Evolutionary conservation across 2,888 invertebrate genomes (phyloP).

Genomic region (Elysia crispata): DNA sequence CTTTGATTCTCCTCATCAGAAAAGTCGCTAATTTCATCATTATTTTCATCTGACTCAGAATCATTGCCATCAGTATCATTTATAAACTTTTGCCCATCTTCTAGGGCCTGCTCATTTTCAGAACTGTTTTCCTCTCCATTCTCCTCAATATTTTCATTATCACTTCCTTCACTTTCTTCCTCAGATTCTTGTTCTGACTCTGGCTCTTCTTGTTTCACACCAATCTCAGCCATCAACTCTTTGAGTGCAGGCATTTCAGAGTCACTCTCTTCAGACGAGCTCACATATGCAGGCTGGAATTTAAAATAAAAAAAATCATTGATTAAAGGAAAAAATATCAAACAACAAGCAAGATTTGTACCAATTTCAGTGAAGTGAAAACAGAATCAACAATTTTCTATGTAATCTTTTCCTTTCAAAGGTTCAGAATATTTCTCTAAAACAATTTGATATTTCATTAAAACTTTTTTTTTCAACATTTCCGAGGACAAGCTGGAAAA

Average conservation of each 20-base stretch:
- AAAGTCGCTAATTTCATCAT: not conserved
- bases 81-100: slow-evolving; percentile 14
- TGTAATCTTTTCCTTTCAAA: too few relatives aligned
- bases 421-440: too few relatives aligned
- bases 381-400: too few relatives aligned
- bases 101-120: slow-evolving; percentile 25
- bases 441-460: too few relatives aligned
- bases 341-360: too few relatives aligned
- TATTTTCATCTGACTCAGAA: not conserved
- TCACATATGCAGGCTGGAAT: slow-evolving; percentile 66
- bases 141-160: not conserved
- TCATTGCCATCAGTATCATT: slow-evolving; percentile 29
- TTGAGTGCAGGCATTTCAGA: slow-evolving; percentile 61
- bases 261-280: slow-evolving; percentile 67
- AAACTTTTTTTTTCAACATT: too few relatives aligned
- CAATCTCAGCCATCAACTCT: slow-evolving; percentile 35
- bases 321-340: too few relatives aligned
- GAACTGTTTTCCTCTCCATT: not conserved
- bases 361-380: too few relatives aligned
- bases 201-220: slow-evolving; percentile 28
- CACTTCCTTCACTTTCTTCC: slow-evolving; percentile 5
- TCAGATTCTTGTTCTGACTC: slow-evolving; percentile 17
- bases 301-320: slow-evolving; percentile 50
- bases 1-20: not conserved
- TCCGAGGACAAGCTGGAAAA: too few relatives aligned